Base-by-base conservation (phyloP, 2,797 vertebrate species). In the Orientallactaga sibirica region DNA sequence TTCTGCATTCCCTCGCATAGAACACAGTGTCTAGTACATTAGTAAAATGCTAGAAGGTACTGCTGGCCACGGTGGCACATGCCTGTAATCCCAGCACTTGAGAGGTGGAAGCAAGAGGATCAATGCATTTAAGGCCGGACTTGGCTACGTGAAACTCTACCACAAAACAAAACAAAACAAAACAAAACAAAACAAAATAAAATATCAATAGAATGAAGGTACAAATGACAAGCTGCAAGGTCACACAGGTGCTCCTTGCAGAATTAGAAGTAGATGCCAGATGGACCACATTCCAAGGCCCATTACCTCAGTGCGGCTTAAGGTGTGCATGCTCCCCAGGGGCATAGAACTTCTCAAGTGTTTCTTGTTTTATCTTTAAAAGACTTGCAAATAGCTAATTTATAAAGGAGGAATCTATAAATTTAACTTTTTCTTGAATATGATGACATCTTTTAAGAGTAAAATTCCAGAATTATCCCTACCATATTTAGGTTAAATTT, bases 301-400 rank as follows among this genome's bases (percentile, higher is more conserved):
- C n/a, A 11, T 16, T 33, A 55, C 27, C 4, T 22, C 12, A 15
- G 33, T 3, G n/a, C 29, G 3, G 12, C 3, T 2, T 14, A 29
- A 8, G 22, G 20, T 43, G 58, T 27, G 4, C 7, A 3, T 2
- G 3, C 12, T 94, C 52, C 61, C 52, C 9, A 4, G 37, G 37
- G 58, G 8, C 11, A 73, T 64, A 15, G 2, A 15, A 14, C 33
- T 66, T 68, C 83, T 66, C 61, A 79, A 62, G n/a, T 73, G 5
- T 68, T 37, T 89, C 83, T 33, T 66, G 20, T 91, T 90, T 90
- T 74, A 66, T 78, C 24, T 92, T 89, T 80, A 70, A 78, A 89
- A 86, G 83, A 77, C 43, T 24, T 16, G 48, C 12, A 90, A 71
- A 74, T 19, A 43, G 15, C 20, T 55, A 55, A 29, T 55, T 41